Conservation (phyloP, 2,797 vertebrate species). For the Echeneis naucrates region DNA sequence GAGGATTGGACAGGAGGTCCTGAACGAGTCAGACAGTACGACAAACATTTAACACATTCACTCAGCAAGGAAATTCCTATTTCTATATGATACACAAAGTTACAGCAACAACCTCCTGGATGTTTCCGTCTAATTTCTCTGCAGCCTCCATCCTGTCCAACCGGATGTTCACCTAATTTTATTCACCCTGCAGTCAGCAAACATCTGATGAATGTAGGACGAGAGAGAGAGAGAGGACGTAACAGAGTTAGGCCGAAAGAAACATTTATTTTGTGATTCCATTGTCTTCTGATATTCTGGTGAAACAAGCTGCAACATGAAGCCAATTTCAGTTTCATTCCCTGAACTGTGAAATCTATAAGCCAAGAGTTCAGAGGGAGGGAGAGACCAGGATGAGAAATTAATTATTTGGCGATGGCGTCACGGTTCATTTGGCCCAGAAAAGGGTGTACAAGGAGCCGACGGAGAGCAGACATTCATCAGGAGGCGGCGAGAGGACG, state of each 20-base stretch:
- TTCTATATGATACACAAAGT: not conserved
- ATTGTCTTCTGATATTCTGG: constrained; percentile 43
- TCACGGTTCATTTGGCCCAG: constrained; percentile 61
- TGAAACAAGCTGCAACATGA: constrained; percentile 48
- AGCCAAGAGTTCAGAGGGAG: constrained; percentile 43
- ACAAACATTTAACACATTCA: too few species aligned
- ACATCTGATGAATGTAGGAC: constrained; percentile 30
- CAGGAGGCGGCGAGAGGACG: not conserved
- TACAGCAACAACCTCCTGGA: too few species aligned
- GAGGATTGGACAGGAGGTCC: too few species aligned
- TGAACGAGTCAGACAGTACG: too few species aligned
- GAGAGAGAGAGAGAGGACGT: not conserved
- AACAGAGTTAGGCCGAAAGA: not conserved
- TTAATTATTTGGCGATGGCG: constrained; percentile 63
- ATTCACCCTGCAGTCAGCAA: constrained; percentile 22
- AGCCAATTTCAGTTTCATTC: constrained; percentile 51
- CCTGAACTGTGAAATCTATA: constrained; percentile 62
- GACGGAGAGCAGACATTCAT: constrained; percentile 30
- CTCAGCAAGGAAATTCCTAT: too few species aligned
- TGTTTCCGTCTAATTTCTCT: too few species aligned
- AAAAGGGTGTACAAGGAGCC: constrained; percentile 33
- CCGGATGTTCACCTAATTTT: constrained; percentile 49
- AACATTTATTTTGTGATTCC: constrained; percentile 19
- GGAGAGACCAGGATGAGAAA: constrained; percentile 45
- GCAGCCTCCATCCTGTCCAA: too few species aligned